Percentiles rank a stretch among this genome's conserved stretches.
Conservation (phyloP, 2,888 invertebrate species). For the Apodemia mormo region DNA sequence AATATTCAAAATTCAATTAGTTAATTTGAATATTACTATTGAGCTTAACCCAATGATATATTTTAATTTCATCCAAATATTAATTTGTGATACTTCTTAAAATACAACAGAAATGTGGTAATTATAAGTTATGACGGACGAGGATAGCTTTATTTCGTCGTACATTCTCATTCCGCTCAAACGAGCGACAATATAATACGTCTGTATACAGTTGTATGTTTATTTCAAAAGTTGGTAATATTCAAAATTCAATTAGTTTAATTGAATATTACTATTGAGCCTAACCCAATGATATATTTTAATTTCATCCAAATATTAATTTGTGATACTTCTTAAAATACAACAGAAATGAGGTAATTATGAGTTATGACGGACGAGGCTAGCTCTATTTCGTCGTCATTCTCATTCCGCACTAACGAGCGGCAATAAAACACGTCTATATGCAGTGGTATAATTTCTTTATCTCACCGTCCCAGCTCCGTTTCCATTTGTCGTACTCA, state of each 20-base stretch:
- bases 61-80: constrained; percentile 4
- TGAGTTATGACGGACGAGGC: constrained; percentile 37
- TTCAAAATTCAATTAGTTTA: too few species aligned
- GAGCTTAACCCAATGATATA: too few species aligned
- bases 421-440: constrained; percentile 50
- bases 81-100: too few species aligned
- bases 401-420: constrained; percentile 38
- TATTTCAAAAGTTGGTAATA: too few species aligned
- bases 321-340: background rate
- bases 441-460: constrained; percentile 67
- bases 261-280: too few species aligned
- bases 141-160: constrained; percentile 28
- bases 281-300: background rate
- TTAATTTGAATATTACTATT: too few species aligned
- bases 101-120: constrained; percentile 24
- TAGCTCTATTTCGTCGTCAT: constrained; percentile 30
- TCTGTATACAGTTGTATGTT: too few species aligned
- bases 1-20: too few species aligned
- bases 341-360: constrained; percentile 29
- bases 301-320: constrained; percentile 3
- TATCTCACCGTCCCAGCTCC: constrained; percentile 64
- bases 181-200: too few species aligned
- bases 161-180: too few species aligned
- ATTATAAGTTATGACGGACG: constrained; percentile 37
- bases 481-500: constrained; percentile 65